These are phyloP conservation scores for Cactoblastis cactorum DNA, from an alignment of 2,888 invertebrate species.

Conservation along the genomic window DNA sequence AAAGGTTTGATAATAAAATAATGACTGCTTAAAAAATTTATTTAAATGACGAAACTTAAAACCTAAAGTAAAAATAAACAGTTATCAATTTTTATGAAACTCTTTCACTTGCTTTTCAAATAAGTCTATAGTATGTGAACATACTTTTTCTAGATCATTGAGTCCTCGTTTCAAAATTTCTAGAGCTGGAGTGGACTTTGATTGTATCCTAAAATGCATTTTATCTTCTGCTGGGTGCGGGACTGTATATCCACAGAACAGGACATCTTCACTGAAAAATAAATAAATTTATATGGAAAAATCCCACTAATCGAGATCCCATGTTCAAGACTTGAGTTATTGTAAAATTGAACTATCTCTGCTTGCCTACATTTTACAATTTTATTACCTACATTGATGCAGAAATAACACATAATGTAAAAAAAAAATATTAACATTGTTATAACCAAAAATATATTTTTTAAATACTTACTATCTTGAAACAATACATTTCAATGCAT, in stretches of 20 bases:
- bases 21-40: too few species aligned
- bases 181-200: constrained; percentile 84
- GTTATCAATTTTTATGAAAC: constrained; percentile 55
- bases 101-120: constrained; percentile 83
- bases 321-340: too few species aligned
- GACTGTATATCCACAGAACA: constrained; percentile 96
- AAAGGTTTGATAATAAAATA: too few species aligned
- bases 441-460: too few species aligned
- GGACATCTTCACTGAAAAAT: constrained; percentile 86
- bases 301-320: too few species aligned
- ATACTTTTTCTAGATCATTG: constrained; percentile 87
- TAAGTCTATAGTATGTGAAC: constrained; percentile 86
- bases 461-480: constrained; percentile 87
- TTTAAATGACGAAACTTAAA: too few species aligned
- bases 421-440: too few species aligned
- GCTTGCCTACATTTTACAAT: too few species aligned
- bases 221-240: constrained; percentile 96
- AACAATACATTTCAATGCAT: constrained; percentile 93
- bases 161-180: constrained; percentile 89
- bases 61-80: constrained; percentile 18
- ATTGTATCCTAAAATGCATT: constrained; percentile 95
- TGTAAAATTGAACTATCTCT: too few species aligned
- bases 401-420: too few species aligned
- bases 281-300: too few species aligned
- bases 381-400: too few species aligned